Conservation (phyloP, 2,797 vertebrate species). For the Varecia variegata region DNA sequence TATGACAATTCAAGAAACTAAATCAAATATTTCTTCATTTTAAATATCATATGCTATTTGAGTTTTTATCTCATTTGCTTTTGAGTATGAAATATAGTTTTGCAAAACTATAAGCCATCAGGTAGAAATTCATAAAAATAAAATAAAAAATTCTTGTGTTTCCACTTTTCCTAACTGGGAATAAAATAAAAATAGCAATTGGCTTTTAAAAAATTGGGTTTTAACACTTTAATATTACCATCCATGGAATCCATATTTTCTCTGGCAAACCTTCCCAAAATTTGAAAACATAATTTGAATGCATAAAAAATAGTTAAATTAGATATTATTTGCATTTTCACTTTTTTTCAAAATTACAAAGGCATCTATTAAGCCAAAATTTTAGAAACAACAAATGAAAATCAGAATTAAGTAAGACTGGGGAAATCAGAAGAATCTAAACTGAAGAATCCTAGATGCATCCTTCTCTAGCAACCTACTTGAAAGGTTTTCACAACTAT, state of each 20-base stretch:
- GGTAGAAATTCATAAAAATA: neutral
- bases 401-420: neutral
- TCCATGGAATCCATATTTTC: neutral
- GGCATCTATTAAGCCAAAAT: neutral
- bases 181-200: neutral
- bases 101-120: neutral
- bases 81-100: neutral
- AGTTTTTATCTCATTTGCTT: neutral
- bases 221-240: neutral
- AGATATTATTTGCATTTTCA: neutral
- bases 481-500: neutral
- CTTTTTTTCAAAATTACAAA: neutral
- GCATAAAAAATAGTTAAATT: neutral
- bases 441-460: neutral
- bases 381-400: neutral
- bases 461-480: neutral
- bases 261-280: neutral
- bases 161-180: neutral
- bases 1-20: neutral
- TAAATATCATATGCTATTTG: neutral
- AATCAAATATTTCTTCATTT: neutral
- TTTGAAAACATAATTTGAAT: neutral
- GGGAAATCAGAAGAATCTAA: neutral
- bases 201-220: neutral
- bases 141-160: neutral